phyloP scores from a whole-genome alignment of 2,888 invertebrate genomes.

The Nephrotoma guestfalica region DNA sequence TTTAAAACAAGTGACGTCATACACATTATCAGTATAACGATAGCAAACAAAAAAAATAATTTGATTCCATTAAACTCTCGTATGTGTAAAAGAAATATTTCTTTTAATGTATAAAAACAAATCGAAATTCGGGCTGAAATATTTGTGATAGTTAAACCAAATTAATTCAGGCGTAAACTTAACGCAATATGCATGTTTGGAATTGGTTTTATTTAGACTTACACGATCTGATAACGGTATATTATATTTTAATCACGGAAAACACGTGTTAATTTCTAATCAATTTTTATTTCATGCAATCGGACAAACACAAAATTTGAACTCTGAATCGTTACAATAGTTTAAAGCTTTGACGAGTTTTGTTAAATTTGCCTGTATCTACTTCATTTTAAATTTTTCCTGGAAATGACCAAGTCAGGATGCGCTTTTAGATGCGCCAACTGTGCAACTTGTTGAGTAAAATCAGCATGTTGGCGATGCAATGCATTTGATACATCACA shows the following conservation, averaged over 20 bases:
- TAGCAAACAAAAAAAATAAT: neutral
- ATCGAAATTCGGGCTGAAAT: neutral
- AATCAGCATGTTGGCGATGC: no score
- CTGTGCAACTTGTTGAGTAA: no score
- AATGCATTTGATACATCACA: no score
- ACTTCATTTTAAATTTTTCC: no score
- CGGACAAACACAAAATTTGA: no score
- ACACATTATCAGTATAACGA: neutral
- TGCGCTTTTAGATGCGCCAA: no score
- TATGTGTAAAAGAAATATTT: neutral
- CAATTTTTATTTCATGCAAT: no score
- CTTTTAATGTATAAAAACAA: neutral
- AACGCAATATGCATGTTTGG: neutral
- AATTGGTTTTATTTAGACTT: neutral
- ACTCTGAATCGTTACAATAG: no score
- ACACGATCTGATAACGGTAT: neutral
- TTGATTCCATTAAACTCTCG: neutral
- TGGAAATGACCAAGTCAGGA: no score
- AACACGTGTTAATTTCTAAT: neutral
- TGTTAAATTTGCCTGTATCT: no score
- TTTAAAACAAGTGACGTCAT: neutral
- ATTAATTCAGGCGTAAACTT: neutral
- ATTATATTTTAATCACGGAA: neutral
- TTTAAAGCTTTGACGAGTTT: no score
- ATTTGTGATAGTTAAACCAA: neutral